Percentiles rank a stretch among this genome's conserved stretches.
These are phyloP conservation scores for Drosophila rhopaloa DNA, from an alignment of 1,140 invertebrate species.

Conservation along the genomic window DNA sequence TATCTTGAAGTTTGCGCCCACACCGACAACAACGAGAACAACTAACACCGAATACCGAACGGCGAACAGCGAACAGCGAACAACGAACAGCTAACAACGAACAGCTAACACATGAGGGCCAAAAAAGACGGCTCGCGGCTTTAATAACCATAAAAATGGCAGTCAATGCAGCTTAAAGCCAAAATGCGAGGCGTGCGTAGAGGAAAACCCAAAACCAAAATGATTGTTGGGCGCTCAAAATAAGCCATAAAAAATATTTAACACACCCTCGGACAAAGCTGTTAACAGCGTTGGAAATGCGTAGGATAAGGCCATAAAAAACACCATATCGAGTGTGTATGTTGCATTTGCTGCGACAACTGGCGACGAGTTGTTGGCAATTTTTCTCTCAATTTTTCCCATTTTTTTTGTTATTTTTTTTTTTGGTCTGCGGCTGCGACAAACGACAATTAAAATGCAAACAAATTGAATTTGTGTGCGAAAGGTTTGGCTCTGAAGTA, in stretches of 20 bases:
- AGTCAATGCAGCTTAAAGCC: constrained; percentile 62
- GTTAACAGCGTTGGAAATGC: constrained; percentile 77
- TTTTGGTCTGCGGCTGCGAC: constrained; percentile 57
- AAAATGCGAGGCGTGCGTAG: constrained; percentile 33
- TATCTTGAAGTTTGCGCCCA: constrained; percentile 70
- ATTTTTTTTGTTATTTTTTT: constrained; percentile 38
- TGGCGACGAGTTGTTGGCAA: constrained; percentile 77
- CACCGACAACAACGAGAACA: constrained; percentile 36
- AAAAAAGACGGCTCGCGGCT: constrained; percentile 50
- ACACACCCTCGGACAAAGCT: constrained; percentile 80
- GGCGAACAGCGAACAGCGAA: constrained; percentile 20
- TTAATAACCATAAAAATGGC: constrained; percentile 76
- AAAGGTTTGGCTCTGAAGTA: constrained; percentile 62
- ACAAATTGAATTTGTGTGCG: constrained; percentile 75
- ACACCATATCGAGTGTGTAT: constrained; percentile 26
- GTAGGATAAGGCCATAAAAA: constrained; percentile 76
- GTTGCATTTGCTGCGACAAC: constrained; percentile 70
- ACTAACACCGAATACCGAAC: constrained; percentile 16
- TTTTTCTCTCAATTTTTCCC: constrained; percentile 53
- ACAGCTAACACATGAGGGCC: constrained; percentile 44
- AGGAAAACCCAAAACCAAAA: constrained; percentile 54
- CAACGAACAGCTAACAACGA: constrained; percentile 19
- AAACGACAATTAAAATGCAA: constrained; percentile 81
- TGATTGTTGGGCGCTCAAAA: constrained; percentile 66
- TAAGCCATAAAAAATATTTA: constrained; percentile 83